These are phyloP conservation scores for Muscidifurax raptorellus DNA, from an alignment of 1,140 invertebrate genomes.

Conservation along the genomic window DNA sequence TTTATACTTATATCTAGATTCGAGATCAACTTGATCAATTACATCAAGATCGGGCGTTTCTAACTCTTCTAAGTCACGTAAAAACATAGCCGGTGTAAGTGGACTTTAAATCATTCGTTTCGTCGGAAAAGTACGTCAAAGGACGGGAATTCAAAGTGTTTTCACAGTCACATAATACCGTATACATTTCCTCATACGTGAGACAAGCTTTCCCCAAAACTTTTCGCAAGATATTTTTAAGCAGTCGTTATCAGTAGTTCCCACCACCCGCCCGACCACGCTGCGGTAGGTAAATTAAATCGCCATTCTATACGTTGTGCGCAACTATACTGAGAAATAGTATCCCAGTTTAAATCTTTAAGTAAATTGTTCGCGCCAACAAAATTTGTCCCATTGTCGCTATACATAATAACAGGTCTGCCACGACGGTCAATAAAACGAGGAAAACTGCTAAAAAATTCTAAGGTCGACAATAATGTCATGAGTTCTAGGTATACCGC, in stretches of 20 bases:
- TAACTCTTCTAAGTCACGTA: conserved; percentile 52
- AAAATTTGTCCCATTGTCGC: conserved; percentile 68
- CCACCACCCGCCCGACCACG: conserved; percentile 66
- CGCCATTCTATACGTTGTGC: conserved; percentile 63
- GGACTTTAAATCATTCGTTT: conserved; percentile 55
- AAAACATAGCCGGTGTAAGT: conserved; percentile 57
- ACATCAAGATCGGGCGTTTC: conserved; percentile 58
- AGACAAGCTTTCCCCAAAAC: conserved; percentile 59
- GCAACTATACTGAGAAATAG: conserved; percentile 44
- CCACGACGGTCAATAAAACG: conserved; percentile 59
- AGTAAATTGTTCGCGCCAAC: conserved; percentile 55
- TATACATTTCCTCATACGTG: conserved; percentile 61
- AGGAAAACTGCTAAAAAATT: conserved; percentile 54
- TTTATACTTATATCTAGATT: conserved; percentile 45
- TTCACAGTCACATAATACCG: conserved; percentile 61
- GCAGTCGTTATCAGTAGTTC: conserved; percentile 63
- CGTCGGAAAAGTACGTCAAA: conserved; percentile 64
- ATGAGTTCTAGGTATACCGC: conserved; percentile 62
- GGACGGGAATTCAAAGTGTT: conserved; percentile 63
- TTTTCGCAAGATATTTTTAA: conserved; percentile 58
- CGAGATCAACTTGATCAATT: conserved; percentile 44
- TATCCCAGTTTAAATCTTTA: conserved; percentile 57
- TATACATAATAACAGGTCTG: conserved; percentile 61
- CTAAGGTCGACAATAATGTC: conserved; percentile 53
- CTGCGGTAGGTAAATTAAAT: conserved; percentile 67